A percentile compares a stretch with the other conserved stretches of the same genome.
phyloP scores from a whole-genome alignment of 2,888 invertebrate species.

The Chymomyza fuscimana region DNA sequence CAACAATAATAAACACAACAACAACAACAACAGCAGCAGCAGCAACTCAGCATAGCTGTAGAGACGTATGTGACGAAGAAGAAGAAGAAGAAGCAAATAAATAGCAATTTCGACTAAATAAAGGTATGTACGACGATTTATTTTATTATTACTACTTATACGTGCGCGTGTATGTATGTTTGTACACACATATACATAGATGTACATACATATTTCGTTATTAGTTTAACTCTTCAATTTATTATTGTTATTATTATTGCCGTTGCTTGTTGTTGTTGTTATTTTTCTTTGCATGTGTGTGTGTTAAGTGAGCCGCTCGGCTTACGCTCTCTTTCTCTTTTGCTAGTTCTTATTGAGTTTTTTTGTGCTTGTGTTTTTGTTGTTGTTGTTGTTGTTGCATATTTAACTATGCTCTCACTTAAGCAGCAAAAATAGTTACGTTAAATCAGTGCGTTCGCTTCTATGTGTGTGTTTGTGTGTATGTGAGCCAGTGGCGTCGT shows the following conservation, averaged over 20 bases:
- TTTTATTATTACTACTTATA: slow-evolving; percentile 42
- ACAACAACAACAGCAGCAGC: slow-evolving; percentile 23
- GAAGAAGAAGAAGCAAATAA: slow-evolving; percentile 46
- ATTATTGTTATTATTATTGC: slow-evolving; percentile 68
- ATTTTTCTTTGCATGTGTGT: not conserved
- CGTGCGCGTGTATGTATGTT: not conserved
- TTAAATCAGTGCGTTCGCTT: slow-evolving; percentile 61
- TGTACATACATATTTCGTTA: slow-evolving; percentile 53
- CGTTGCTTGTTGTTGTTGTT: slow-evolving; percentile 10
- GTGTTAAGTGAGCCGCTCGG: slow-evolving; percentile 18
- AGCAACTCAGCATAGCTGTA: slow-evolving; percentile 26
- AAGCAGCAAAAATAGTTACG: slow-evolving; percentile 63
- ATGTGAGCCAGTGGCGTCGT: not conserved
- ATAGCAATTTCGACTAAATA: slow-evolving; percentile 71
- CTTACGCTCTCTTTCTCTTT: slow-evolving; percentile 18
- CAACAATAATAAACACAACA: slow-evolving; percentile 1
- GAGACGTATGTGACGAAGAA: slow-evolving; percentile 24
- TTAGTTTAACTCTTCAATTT: slow-evolving; percentile 72
- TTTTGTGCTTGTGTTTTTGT: too few species aligned
- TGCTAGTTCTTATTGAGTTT: slow-evolving; percentile 45
- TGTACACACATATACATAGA: slow-evolving; percentile 9
- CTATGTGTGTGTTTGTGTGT: slow-evolving; percentile 1
- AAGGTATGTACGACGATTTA: slow-evolving; percentile 48
- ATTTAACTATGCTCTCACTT: slow-evolving; percentile 61
- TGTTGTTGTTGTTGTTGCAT: slow-evolving; percentile 44